Evolutionary conservation across 2,888 invertebrate species (phyloP).

Genomic region (Lithophane leautieri): DNA sequence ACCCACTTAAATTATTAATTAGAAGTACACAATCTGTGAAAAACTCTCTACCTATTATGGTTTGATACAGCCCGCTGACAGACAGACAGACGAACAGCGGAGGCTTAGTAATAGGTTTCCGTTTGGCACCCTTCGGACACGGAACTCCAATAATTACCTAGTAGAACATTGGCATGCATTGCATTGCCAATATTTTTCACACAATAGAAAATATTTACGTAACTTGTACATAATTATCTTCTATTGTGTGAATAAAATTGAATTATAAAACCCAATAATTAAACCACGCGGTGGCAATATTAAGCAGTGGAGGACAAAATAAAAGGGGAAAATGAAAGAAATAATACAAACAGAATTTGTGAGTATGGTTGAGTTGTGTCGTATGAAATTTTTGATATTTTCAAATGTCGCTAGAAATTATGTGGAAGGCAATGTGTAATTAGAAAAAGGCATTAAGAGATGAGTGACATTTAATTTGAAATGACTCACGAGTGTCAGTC

Average conservation of each 20-base stretch:
- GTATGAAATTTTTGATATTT: constrained; percentile 29
- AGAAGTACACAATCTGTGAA: too few relatives aligned
- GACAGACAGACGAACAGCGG: too few relatives aligned
- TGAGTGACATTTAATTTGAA: constrained; percentile 1
- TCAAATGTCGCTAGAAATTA: constrained; percentile 1
- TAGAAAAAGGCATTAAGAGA: too few relatives aligned
- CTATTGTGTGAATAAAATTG: constrained; percentile 21
- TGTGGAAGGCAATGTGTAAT: neutral
- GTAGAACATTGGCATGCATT: neutral
- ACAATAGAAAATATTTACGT: neutral
- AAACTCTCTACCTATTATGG: too few relatives aligned
- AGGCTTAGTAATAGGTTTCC: too few relatives aligned
- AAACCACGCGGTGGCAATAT: constrained; percentile 38
- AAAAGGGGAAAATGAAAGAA: constrained; percentile 38
- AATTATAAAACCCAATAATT: constrained; percentile 54
- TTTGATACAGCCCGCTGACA: too few relatives aligned
- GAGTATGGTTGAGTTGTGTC: constrained; percentile 14
- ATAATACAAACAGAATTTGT: constrained; percentile 41
- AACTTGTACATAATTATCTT: neutral
- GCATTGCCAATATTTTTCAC: neutral
- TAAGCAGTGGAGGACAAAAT: constrained; percentile 46
- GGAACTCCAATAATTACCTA: neutral
- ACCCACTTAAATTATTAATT: too few relatives aligned
- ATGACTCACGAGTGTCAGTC: neutral
- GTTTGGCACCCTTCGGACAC: too few relatives aligned